Percentiles rank a stretch among this genome's conserved stretches.
phyloP scores from a whole-genome alignment of 2,888 invertebrate species.

The Aricia artaxerxes region DNA sequence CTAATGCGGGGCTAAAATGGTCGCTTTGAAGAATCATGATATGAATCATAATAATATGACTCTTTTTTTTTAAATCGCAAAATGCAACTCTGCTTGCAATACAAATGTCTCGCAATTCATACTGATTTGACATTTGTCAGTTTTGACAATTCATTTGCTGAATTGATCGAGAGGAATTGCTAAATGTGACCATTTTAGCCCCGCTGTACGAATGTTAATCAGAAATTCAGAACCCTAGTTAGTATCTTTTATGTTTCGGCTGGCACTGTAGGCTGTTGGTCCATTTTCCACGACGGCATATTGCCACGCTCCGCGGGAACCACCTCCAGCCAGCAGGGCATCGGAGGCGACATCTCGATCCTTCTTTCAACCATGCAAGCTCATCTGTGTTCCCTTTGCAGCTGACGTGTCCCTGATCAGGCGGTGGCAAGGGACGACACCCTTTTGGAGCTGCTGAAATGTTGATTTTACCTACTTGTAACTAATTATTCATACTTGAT shows the following conservation, averaged over 20 bases:
- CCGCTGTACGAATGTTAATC: neutral
- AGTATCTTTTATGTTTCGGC: slow-evolving; percentile 39
- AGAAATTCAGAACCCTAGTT: neutral
- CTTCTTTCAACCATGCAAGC: slow-evolving; percentile 55
- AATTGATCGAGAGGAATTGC: too few relatives aligned
- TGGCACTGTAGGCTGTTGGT: slow-evolving; percentile 56
- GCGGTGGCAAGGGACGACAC: slow-evolving; percentile 58
- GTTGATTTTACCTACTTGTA: slow-evolving; percentile 26
- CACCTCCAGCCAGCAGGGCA: slow-evolving; percentile 61
- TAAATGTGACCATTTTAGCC: too few relatives aligned
- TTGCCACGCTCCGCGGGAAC: slow-evolving; percentile 48
- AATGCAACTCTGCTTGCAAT: too few relatives aligned
- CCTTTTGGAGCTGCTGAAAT: slow-evolving; percentile 53
- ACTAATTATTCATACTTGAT: too few relatives aligned
- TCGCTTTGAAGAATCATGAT: too few relatives aligned
- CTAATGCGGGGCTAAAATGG: too few relatives aligned
- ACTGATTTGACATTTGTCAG: too few relatives aligned
- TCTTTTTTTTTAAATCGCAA: too few relatives aligned
- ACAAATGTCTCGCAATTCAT: too few relatives aligned
- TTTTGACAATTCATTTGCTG: too few relatives aligned
- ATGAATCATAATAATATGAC: too few relatives aligned
- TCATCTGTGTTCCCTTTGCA: slow-evolving; percentile 57
- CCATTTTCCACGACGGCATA: slow-evolving; percentile 66
- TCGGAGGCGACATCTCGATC: slow-evolving; percentile 61
- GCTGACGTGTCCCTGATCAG: slow-evolving; percentile 59